Evolutionary conservation across 2,113 vertebrate genomes (phyloP), one percentile per base, ranked within the genome.

Genomic region (Orthonyx spaldingii): DNA sequence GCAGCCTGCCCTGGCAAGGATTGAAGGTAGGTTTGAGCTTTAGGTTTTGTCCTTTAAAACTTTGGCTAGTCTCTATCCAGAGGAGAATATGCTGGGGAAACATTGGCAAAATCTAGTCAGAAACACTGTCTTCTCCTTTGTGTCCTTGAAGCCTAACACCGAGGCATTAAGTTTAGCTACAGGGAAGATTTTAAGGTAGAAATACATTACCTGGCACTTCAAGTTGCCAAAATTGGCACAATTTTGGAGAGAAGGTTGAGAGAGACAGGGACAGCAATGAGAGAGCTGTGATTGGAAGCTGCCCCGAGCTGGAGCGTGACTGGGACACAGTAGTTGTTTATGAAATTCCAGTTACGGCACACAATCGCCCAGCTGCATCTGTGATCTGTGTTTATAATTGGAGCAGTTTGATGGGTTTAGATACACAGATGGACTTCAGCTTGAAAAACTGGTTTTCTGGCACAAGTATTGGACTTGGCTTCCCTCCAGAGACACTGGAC

Each of bases 1-100:
- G 99, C 95, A 99, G 99, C 97, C 98, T 99, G 89, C 99, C 99
- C 59, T 99, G 99, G 99, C 99, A 99, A 97, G 99, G 99, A 93
- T 96, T 99, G 63, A 99, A 99, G 99, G 99, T 99, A 98, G 63
- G 95, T 89, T 77, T 82, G 44, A 94, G 72, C 37, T 85, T 80
- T 24, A 87, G 44, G 16, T 72, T 92, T 82, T 85, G 56, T 84
- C 60, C 85, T 88, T 70, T 69, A 64, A 75, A 88, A 66, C 55
- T 84, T 72, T 37, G 20, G 14, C 71, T 70, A 27, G 35, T 87
- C 49, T 85, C 47, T 85, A 30, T 35, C 55, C 63, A 63, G n/a
- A 68, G 11, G 14, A 75, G 55, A 55, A 80, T 37, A 52, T 9
- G 1, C 16, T 70, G 39, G 22, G 47, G 33, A 87, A 87, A 50